phyloP scores from a whole-genome alignment of 2,113 vertebrate species.

The Scalopus aquaticus region DNA sequence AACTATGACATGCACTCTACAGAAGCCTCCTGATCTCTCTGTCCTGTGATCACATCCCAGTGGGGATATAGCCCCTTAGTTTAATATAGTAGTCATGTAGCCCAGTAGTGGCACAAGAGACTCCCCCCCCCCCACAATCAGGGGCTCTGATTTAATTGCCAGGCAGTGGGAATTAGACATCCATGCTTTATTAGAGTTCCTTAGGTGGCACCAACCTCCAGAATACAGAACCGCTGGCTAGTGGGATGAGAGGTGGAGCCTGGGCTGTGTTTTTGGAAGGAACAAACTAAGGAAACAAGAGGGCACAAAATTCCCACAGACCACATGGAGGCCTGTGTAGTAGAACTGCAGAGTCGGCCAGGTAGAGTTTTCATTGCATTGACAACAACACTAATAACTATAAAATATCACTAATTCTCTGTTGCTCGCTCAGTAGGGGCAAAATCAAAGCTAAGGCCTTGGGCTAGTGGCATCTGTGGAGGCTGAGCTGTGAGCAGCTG shows the following conservation, averaged over 20 bases:
- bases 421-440: background rate
- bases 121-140: fast-evolving
- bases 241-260: background rate
- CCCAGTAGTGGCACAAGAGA: background rate
- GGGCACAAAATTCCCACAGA: background rate
- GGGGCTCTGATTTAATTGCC: background rate
- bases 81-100: background rate
- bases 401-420: background rate
- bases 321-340: fast-evolving
- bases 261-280: background rate
- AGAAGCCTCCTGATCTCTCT: background rate
- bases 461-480: background rate
- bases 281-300: background rate
- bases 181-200: background rate
- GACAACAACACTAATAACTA: background rate
- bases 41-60: background rate
- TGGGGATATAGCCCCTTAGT: background rate
- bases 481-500: background rate
- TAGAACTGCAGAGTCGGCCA: background rate
- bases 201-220: background rate
- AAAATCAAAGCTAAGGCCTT: background rate
- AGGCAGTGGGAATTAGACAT: background rate
- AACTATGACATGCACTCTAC: background rate
- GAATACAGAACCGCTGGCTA: background rate
- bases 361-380: background rate